Percentiles rank a stretch among this genome's conserved stretches.
Evolutionary conservation across 2,797 vertebrate genomes (phyloP).

Genomic region (Ambastaia sidthimunki): DNA sequence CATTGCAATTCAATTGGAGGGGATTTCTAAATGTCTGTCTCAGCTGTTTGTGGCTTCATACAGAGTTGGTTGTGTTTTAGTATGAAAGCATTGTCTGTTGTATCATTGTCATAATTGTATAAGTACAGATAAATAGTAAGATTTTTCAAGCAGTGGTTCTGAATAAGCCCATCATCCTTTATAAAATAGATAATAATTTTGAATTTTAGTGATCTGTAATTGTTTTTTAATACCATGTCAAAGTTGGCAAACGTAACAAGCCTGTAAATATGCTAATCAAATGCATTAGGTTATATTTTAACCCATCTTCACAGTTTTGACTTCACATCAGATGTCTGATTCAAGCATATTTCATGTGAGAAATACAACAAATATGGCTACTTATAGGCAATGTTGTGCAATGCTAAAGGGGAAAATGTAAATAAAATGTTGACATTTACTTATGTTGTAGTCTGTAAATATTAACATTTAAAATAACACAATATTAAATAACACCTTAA

Average conservation of each 20-base stretch:
- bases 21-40: background rate
- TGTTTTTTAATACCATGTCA: constrained; percentile 14
- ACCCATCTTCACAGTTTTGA: constrained; percentile 39
- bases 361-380: constrained; percentile 58
- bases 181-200: constrained; percentile 47
- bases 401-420: constrained; percentile 65
- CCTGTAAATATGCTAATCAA: constrained; percentile 40
- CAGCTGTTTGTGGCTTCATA: constrained; percentile 16
- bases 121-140: constrained; percentile 27
- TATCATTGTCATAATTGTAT: constrained; percentile 35
- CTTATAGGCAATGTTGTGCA: constrained; percentile 68
- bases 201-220: constrained; percentile 14
- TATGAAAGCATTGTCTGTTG: constrained; percentile 26
- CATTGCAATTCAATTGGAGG: constrained; percentile 28
- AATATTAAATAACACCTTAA: no score
- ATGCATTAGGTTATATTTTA: constrained; percentile 46
- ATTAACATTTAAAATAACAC: constrained; percentile 72
- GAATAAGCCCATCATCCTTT: constrained; percentile 5
- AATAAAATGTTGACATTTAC: constrained; percentile 63
- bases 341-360: constrained; percentile 54
- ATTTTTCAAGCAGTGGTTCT: constrained; percentile 4
- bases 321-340: constrained; percentile 38
- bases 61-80: constrained; percentile 8
- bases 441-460: constrained; percentile 70
- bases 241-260: background rate